Evolutionary conservation across 2,797 vertebrate species (phyloP).

Genomic region (Gymnoscopelus braueri): DNA sequence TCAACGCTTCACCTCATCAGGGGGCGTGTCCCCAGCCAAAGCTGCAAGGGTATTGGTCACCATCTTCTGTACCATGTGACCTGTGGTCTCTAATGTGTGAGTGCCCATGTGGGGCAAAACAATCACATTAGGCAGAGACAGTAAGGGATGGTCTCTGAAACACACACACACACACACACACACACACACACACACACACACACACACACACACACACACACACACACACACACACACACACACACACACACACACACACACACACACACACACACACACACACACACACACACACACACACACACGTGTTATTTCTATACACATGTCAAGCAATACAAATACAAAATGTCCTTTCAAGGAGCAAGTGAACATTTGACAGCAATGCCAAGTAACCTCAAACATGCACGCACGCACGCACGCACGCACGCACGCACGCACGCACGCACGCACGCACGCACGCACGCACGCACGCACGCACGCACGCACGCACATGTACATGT

Average conservation of each 20-base stretch:
- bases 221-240: slow-evolving; percentile 8
- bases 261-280: slow-evolving; percentile 11
- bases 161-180: slow-evolving; percentile 31
- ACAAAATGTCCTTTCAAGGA: too few species aligned
- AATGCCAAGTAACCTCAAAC: neutral
- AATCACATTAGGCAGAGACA: slow-evolving; percentile 77
- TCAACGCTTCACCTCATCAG: slow-evolving; percentile 70
- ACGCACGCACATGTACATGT: too few species aligned
- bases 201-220: neutral
- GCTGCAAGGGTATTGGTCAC: slow-evolving; percentile 74
- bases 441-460: slow-evolving; percentile 3
- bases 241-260: slow-evolving; percentile 6
- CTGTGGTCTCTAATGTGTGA: slow-evolving; percentile 61
- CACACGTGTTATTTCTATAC: neutral
- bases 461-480: neutral
- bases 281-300: neutral
- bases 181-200: neutral
- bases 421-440: neutral
- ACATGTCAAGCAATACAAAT: neutral
- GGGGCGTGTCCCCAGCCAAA: slow-evolving; percentile 62
- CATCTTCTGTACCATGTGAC: slow-evolving; percentile 71
- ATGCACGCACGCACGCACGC: neutral
- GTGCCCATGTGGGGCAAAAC: slow-evolving; percentile 77
- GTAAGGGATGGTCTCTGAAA: slow-evolving; percentile 77
- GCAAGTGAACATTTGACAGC: too few species aligned